Base-by-base conservation (phyloP, 2,113 vertebrate species). In the Rhynchopsitta pachyrhyncha region DNA sequence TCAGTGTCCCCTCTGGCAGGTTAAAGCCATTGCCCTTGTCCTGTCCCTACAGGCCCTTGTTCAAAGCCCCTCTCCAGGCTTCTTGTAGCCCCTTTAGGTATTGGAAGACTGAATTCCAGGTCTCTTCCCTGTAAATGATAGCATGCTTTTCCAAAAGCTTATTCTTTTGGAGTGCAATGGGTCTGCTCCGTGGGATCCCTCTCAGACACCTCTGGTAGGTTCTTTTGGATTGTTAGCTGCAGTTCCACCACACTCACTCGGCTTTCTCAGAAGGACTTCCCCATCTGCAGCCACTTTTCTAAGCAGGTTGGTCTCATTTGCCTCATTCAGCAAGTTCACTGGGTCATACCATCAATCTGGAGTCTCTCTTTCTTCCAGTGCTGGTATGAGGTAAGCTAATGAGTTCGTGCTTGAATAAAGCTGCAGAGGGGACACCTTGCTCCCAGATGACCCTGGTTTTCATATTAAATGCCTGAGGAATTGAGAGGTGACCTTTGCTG, bases 201-300 rank as follows among this genome's bases (percentile, higher is more conserved):
- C 80, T 49, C 60, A 2, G 25, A 31, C 15, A 1, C 5, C 14
- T 64, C 46, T 12, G 6, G 29, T 22, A 35, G 6, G 3, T 68
- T 59, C 49, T 53, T 37, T 24, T 85, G 83, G 53, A 14, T 69
- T 27, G 22, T 33, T 8, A 23, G 27, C 37, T 69, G 52, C 29
- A 4, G 31, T 68, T 52, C 24, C 17, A 19, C 23, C 0, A 0
- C 19, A 28, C 82, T 82, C 9, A 0, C 9, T 4, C 1, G 15
- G 44, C 11, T 11, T 88, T 68, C 57, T 42, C 2, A 3, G 67
- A 62, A 67, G 42, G n/a, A 64, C 27, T 47, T 75, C 50, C 28
- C 42, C 55, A 27, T 46, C 57, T 82, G 76, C 57, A 92, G 71
- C 22, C 17, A 2, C 82, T 47, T 47, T 24, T 47, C 49, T 8